These are phyloP conservation scores for Sialis fuliginosa DNA, from an alignment of 2,888 invertebrate species.

Conservation along the genomic window DNA sequence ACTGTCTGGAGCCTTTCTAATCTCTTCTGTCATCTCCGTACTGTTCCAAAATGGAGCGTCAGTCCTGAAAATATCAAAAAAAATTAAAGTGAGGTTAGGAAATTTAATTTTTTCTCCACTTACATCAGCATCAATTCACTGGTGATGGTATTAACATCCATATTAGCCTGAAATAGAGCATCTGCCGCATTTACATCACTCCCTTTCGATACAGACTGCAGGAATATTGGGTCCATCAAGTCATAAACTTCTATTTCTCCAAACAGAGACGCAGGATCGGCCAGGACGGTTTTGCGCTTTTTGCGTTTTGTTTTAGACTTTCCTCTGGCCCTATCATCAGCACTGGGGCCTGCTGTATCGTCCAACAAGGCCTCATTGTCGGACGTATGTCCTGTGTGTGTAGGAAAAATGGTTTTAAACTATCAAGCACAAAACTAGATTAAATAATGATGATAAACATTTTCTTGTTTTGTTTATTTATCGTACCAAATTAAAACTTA, in stretches of 20 bases:
- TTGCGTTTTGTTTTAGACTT: background rate
- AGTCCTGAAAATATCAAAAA: slow-evolving; percentile 5
- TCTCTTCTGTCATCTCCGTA: background rate
- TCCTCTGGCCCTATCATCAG: background rate
- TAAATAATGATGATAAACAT: too few species aligned
- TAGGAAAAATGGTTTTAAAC: too few species aligned
- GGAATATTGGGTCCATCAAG: slow-evolving; percentile 37
- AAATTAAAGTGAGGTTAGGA: background rate
- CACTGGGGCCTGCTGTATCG: background rate
- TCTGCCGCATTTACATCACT: slow-evolving; percentile 44
- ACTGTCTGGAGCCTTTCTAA: slow-evolving; percentile 5
- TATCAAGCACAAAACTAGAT: too few species aligned
- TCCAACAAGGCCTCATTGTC: background rate
- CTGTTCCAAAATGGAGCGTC: slow-evolving; percentile 9
- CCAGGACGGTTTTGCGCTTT: background rate
- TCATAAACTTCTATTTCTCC: background rate
- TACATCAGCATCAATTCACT: slow-evolving; percentile 28
- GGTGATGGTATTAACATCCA: slow-evolving; percentile 31
- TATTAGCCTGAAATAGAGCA: slow-evolving; percentile 37
- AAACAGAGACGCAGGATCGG: background rate
- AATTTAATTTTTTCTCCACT: background rate
- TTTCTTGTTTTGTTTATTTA: too few species aligned
- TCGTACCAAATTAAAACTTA: too few species aligned
- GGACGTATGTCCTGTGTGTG: background rate
- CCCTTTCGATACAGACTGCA: slow-evolving; percentile 35